Evolutionary conservation across 2,113 vertebrate genomes (phyloP).

Genomic region (Castor canadensis): DNA sequence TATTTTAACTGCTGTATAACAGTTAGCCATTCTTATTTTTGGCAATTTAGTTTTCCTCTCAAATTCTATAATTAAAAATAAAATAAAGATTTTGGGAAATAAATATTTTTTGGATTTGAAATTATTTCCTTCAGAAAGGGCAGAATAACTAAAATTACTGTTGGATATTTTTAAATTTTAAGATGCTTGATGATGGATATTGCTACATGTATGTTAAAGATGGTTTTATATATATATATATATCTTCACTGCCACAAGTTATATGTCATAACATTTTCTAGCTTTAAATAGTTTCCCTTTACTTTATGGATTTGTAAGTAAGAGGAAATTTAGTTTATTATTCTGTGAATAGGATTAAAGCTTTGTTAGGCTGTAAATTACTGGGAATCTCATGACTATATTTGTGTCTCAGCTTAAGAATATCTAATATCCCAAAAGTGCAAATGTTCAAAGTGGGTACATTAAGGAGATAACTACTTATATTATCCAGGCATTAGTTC

Average conservation of each 20-base stretch:
- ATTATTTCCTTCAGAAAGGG: not conserved
- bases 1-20: not conserved
- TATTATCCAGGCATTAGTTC: not conserved
- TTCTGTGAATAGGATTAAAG: not conserved
- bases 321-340: not conserved
- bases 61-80: slow-evolving; percentile 38
- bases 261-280: not conserved
- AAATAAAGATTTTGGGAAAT: not conserved
- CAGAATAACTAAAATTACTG: not conserved
- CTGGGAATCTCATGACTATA: not conserved
- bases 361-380: not conserved
- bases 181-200: not conserved
- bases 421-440: not conserved
- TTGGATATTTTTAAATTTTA: not conserved
- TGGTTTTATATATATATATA: not conserved
- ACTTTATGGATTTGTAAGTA: not conserved
- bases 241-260: not conserved
- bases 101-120: not conserved
- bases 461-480: not conserved
- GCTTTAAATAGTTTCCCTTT: not conserved
- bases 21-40: not conserved
- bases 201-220: slow-evolving; percentile 31
- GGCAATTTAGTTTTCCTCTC: not conserved
- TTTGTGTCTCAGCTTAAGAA: not conserved
- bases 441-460: not conserved